Evolutionary conservation across 2,888 invertebrate species (phyloP).

Genomic region (Tinea pellionella): DNA sequence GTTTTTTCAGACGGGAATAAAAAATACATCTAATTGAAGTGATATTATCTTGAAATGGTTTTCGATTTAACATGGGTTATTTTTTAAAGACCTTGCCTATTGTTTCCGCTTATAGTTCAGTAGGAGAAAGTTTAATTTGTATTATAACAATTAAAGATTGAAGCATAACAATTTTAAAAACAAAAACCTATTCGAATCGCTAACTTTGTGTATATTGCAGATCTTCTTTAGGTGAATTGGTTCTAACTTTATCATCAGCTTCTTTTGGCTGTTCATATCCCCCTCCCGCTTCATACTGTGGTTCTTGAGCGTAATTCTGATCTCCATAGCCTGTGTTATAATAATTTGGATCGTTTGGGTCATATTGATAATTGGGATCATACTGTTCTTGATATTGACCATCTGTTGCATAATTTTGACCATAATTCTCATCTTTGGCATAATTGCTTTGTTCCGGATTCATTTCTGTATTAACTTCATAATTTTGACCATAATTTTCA

Average conservation of each 20-base stretch:
- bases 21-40: too few relatives aligned
- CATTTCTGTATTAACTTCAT: slow-evolving; percentile 20
- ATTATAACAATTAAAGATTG: too few relatives aligned
- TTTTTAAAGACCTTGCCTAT: too few relatives aligned
- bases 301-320: slow-evolving; percentile 15
- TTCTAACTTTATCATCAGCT: slow-evolving; percentile 24
- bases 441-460: not conserved
- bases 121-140: too few relatives aligned
- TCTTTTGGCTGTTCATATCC: slow-evolving; percentile 16
- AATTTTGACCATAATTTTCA: slow-evolving; percentile 24
- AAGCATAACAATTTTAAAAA: too few relatives aligned
- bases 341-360: slow-evolving; percentile 8
- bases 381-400: slow-evolving; percentile 26
- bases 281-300: slow-evolving; percentile 22
- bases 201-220: not conserved
- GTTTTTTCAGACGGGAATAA: too few relatives aligned
- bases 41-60: too few relatives aligned
- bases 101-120: too few relatives aligned
- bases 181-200: too few relatives aligned
- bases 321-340: slow-evolving; percentile 19
- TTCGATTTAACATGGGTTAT: too few relatives aligned
- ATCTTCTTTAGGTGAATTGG: slow-evolving; percentile 20
- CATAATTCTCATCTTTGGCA: slow-evolving; percentile 18
- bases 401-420: slow-evolving; percentile 34
- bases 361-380: slow-evolving; percentile 13